A percentile compares a stretch with the other conserved stretches of the same genome.
Evolutionary conservation across 1,140 invertebrate genomes (phyloP).

Genomic region (Drosophila pachea): DNA sequence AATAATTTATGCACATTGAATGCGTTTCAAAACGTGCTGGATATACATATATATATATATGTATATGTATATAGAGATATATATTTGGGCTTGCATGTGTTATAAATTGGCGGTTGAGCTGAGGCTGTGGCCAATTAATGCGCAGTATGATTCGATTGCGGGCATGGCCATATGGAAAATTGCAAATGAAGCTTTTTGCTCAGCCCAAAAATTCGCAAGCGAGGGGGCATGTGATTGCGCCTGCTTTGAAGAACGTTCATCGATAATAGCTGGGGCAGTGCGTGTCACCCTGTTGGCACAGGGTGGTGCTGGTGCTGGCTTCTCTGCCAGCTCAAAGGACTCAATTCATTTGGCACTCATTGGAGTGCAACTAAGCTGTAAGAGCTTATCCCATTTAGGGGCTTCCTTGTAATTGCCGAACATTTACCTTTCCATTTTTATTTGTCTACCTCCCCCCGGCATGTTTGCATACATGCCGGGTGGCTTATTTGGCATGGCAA

Average conservation of each 20-base stretch:
- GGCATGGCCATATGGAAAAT: too few species aligned
- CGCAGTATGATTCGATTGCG: not conserved
- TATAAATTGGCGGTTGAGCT: not conserved
- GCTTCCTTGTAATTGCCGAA: constrained; percentile 11
- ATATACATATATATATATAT: not conserved
- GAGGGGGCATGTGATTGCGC: too few species aligned
- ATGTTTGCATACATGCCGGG: not conserved
- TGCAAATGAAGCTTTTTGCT: too few species aligned
- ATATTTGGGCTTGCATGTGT: constrained; percentile 6
- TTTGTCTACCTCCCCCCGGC: not conserved
- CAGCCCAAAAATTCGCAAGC: too few species aligned
- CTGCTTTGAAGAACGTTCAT: too few species aligned
- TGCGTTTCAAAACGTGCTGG: constrained; percentile 7
- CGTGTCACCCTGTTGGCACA: too few species aligned
- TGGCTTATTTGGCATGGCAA: constrained; percentile 41
- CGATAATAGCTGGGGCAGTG: too few species aligned
- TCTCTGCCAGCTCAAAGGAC: too few species aligned
- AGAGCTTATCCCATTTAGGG: constrained; percentile 14
- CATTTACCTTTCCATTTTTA: constrained; percentile 15
- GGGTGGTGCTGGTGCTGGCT: too few species aligned
- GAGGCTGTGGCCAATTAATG: not conserved
- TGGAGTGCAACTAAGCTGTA: constrained; percentile 24
- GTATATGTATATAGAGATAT: too few species aligned
- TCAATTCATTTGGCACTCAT: constrained; percentile 24
- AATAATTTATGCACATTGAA: constrained; percentile 15